Conservation (phyloP, 2,113 vertebrate species). For the Oreochromis aureus region DNA sequence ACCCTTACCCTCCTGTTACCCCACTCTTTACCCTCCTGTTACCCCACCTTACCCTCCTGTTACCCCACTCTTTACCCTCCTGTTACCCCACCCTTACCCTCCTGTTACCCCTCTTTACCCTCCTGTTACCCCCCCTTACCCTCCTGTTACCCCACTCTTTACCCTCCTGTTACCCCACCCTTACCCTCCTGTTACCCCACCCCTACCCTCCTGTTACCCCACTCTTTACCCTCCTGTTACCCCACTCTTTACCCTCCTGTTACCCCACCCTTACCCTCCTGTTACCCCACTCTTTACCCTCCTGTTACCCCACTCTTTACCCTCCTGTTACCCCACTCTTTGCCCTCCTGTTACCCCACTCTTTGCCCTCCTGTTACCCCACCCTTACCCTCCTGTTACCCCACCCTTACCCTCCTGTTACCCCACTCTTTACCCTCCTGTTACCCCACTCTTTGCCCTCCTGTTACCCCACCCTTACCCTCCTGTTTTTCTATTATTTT, state of each 20-base stretch:
- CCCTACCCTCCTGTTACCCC: no score
- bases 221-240: rapidly evolving
- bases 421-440: rapidly evolving
- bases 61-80: rapidly evolving
- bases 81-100: rapidly evolving
- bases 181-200: no score
- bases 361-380: rapidly evolving
- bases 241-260: rapidly evolving
- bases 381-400: rapidly evolving
- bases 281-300: rapidly evolving
- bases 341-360: rapidly evolving
- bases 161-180: no score
- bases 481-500: neutral
- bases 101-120: no score
- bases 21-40: rapidly evolving
- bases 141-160: rapidly evolving
- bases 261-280: rapidly evolving
- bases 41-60: neutral
- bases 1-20: no score
- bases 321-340: rapidly evolving
- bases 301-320: rapidly evolving
- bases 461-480: rapidly evolving
- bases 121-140: no score
- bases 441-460: rapidly evolving
- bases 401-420: rapidly evolving